These are phyloP conservation scores for Geotrupes spiniger DNA, from an alignment of 2,888 invertebrate genomes.

Conservation along the genomic window DNA sequence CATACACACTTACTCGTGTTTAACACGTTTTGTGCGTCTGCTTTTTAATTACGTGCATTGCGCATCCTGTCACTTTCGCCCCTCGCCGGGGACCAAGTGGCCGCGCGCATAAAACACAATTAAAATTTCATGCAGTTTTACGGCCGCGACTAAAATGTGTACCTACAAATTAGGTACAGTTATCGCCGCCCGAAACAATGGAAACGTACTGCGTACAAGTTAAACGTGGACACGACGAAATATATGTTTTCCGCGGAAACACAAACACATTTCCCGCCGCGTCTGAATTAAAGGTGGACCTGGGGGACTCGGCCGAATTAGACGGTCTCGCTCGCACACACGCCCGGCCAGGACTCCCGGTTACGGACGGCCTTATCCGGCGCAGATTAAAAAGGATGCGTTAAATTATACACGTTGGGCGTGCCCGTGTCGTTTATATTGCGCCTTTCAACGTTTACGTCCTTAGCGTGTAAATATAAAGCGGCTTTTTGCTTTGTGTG, in stretches of 20 bases:
- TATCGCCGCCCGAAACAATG: conserved; percentile 2
- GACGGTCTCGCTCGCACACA: conserved; percentile 2
- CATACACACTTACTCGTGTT: too few species aligned
- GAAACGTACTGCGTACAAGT: conserved; percentile 3
- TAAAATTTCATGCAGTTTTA: conserved; percentile 6
- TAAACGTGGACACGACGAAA: conserved; percentile 14
- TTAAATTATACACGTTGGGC: too few species aligned
- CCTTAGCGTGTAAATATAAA: too few species aligned
- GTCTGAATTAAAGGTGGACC: conserved; percentile 21
- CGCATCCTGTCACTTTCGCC: too few species aligned
- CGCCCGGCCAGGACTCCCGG: not conserved
- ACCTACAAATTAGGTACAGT: conserved; percentile 2
- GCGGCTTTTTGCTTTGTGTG: too few species aligned
- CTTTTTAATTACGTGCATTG: too few species aligned
- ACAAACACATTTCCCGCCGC: conserved; percentile 19
- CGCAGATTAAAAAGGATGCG: too few species aligned
- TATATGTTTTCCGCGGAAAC: conserved; percentile 19
- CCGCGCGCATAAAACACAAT: conserved; percentile 1
- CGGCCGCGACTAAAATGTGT: not conserved
- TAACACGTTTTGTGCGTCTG: too few species aligned
- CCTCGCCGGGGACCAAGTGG: not conserved
- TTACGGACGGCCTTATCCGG: too few species aligned
- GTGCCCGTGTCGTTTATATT: too few species aligned
- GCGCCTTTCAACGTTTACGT: too few species aligned
- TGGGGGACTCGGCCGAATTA: conserved; percentile 17